phyloP scores from a whole-genome alignment of 2,888 invertebrate genomes.

The Lithophane leautieri region DNA sequence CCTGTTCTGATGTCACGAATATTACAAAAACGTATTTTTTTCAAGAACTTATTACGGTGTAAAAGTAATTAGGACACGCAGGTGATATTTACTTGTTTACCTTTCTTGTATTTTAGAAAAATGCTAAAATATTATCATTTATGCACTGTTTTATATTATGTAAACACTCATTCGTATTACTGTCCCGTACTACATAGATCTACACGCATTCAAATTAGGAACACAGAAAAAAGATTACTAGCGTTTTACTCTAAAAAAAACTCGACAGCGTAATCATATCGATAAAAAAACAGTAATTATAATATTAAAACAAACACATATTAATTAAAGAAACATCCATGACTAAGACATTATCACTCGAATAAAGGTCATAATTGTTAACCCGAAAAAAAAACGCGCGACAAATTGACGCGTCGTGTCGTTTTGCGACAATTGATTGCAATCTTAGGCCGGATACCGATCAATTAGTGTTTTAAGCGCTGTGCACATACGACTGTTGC shows the following conservation, averaged over 20 bases:
- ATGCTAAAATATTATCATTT: conserved; percentile 40
- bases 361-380: conserved; percentile 65
- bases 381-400: conserved; percentile 65
- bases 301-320: conserved; percentile 48
- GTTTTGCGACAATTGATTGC: conserved; percentile 69
- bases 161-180: conserved; percentile 43
- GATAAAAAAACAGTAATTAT: conserved; percentile 15
- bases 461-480: conserved; percentile 70
- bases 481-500: conserved; percentile 52
- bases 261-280: conserved; percentile 19
- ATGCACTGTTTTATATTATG: conserved; percentile 9
- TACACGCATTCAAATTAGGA: conserved; percentile 45
- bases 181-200: conserved; percentile 5
- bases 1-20: conserved; percentile 40
- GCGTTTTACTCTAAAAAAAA: conserved; percentile 6
- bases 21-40: conserved; percentile 23
- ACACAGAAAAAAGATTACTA: neutral
- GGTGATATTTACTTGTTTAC: conserved; percentile 42
- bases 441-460: conserved; percentile 68
- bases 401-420: conserved; percentile 68
- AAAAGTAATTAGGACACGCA: conserved; percentile 56
- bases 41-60: conserved; percentile 38
- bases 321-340: conserved; percentile 57
- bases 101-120: conserved; percentile 39
- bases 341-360: conserved; percentile 58